These are phyloP conservation scores for Heterocephalus glaber DNA, from an alignment of 2,113 vertebrate genomes.

Conservation along the genomic window DNA sequence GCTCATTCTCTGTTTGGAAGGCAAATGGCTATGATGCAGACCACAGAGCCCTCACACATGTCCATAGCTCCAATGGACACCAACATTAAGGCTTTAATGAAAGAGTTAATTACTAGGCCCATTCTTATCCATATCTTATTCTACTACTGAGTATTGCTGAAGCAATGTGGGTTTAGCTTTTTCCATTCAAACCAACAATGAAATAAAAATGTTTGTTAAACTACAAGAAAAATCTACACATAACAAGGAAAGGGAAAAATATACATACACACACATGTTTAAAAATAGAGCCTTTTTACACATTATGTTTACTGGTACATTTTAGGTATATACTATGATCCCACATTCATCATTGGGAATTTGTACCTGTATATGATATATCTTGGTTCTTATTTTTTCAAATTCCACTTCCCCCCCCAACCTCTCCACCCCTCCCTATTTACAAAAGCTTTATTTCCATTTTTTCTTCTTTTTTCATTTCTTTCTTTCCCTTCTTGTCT, in stretches of 20 bases:
- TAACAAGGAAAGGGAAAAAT: background rate
- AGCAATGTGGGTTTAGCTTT: slow-evolving; percentile 3
- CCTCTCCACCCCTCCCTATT: no score
- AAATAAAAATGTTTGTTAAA: background rate
- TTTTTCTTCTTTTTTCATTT: no score
- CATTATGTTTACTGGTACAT: no score
- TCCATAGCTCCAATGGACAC: background rate
- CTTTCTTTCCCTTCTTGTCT: no score
- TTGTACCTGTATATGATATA: no score
- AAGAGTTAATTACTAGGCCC: background rate
- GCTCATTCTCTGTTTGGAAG: background rate
- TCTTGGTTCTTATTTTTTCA: no score
- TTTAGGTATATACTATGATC: no score
- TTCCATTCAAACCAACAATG: background rate
- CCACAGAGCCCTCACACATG: background rate
- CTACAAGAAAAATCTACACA: background rate
- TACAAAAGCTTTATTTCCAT: no score
- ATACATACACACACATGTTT: background rate
- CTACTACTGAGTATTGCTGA: background rate
- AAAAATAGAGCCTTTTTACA: background rate
- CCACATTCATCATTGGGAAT: no score
- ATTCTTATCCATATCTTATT: background rate
- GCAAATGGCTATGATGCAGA: slow-evolving; percentile 1
- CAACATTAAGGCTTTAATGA: background rate
- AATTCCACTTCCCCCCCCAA: no score